phyloP scores from a whole-genome alignment of 2,113 vertebrate species.

The Menura novaehollandiae region DNA sequence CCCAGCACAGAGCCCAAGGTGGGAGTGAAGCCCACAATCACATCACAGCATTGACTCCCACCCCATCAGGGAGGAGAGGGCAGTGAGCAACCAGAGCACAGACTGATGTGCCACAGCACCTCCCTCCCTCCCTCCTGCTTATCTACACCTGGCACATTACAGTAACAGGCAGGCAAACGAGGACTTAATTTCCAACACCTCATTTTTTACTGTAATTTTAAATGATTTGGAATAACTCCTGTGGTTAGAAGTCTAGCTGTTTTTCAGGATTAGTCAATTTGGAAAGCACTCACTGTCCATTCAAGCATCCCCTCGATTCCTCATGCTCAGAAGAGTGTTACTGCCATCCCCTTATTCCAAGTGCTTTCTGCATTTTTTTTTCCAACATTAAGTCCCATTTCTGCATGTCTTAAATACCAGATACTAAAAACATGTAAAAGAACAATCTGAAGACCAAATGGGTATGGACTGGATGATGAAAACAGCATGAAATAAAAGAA shows the following conservation, averaged over 20 bases:
- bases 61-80: not conserved
- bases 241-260: not conserved
- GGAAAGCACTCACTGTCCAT: not conserved
- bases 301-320: not conserved
- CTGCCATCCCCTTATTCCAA: not conserved
- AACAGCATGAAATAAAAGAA: not conserved
- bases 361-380: not conserved
- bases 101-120: not conserved
- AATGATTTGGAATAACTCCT: not conserved
- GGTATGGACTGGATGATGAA: not conserved
- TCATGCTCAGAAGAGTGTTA: not conserved
- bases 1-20: not conserved
- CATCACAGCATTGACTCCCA: not conserved
- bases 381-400: not conserved
- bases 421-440: not conserved
- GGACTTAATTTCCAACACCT: not conserved
- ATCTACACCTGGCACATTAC: not conserved
- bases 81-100: not conserved
- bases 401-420: not conserved
- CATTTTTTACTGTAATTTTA: not conserved
- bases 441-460: not conserved
- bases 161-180: not conserved
- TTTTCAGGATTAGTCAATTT: not conserved
- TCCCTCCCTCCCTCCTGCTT: not conserved
- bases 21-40: not conserved